Percentiles rank a stretch among this genome's conserved stretches.
phyloP scores from a whole-genome alignment of 2,797 vertebrate species.

The Molothrus aeneus region DNA sequence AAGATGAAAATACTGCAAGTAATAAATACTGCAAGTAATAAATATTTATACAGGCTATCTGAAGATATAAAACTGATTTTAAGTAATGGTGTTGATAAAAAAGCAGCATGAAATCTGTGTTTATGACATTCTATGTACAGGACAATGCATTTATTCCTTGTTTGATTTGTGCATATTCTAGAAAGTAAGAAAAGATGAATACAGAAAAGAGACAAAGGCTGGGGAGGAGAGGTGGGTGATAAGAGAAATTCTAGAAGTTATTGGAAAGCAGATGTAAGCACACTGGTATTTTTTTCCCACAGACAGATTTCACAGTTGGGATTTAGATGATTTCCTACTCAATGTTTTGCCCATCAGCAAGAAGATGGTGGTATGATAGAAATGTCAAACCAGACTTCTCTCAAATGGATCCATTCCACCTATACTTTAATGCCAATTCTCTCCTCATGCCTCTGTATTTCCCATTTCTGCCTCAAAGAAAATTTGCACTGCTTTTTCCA shows the following conservation, averaged over 20 bases:
- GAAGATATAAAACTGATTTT: slow-evolving; percentile 13
- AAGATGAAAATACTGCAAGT: neutral
- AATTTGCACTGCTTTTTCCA: neutral
- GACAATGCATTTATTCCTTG: neutral
- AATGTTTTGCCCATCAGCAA: slow-evolving; percentile 25
- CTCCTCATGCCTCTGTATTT: neutral
- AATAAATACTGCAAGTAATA: slow-evolving; percentile 4
- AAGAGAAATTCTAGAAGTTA: neutral
- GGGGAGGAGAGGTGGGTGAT: neutral
- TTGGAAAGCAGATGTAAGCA: slow-evolving; percentile 7
- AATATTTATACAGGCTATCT: neutral
- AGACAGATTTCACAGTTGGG: slow-evolving; percentile 31
- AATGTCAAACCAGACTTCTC: slow-evolving; percentile 11
- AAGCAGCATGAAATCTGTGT: slow-evolving; percentile 8
- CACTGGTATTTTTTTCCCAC: neutral
- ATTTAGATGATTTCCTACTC: slow-evolving; percentile 11
- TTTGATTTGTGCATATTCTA: neutral
- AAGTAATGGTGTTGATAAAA: slow-evolving; percentile 12
- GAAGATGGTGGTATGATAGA: neutral
- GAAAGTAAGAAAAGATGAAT: neutral
- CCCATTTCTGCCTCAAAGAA: neutral
- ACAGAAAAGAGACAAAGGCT: neutral
- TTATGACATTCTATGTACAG: neutral
- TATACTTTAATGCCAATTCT: neutral
- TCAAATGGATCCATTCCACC: neutral